Percentiles rank a stretch among this genome's conserved stretches.
Conservation (phyloP, 2,113 vertebrate species). For the Colistium nudipinnis region DNA sequence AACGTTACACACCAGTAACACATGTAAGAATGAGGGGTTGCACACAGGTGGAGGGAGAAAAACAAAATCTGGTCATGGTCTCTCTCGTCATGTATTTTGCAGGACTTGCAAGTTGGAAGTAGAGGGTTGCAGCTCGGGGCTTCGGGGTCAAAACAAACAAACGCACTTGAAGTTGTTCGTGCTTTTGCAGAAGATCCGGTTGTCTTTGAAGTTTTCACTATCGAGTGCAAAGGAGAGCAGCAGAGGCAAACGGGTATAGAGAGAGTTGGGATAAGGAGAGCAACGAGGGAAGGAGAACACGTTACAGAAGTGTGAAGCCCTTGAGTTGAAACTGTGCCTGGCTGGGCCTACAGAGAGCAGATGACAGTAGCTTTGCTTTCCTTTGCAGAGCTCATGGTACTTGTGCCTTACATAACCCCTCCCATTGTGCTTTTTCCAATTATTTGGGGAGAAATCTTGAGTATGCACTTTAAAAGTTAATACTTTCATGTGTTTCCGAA, state of each 20-base stretch:
- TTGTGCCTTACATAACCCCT: conserved; percentile 80
- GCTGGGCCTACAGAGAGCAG: conserved; percentile 74
- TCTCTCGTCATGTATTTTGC: conserved; percentile 61
- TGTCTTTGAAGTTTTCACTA: conserved; percentile 70
- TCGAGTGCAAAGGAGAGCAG: conserved; percentile 59
- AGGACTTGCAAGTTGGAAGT: conserved; percentile 48
- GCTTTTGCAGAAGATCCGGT: conserved; percentile 71
- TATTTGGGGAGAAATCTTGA: conserved; percentile 78
- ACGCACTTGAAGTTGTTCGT: conserved; percentile 53
- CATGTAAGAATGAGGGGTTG: conserved; percentile 25
- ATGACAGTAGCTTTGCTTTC: conserved; percentile 78
- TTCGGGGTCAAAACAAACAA: conserved; percentile 75
- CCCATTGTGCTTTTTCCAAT: conserved; percentile 76
- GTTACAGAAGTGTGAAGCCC: conserved; percentile 72
- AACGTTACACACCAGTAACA: conserved; percentile 33
- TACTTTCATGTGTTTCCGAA: conserved; percentile 75
- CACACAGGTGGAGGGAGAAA: background rate
- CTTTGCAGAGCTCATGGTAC: conserved; percentile 69
- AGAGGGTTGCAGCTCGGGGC: conserved; percentile 44
- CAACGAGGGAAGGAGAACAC: conserved; percentile 64
- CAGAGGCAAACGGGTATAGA: conserved; percentile 59
- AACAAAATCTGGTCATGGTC: conserved; percentile 30
- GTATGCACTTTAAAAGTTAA: conserved; percentile 78
- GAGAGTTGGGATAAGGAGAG: conserved; percentile 62
- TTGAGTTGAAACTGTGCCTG: conserved; percentile 75